Evolutionary conservation across 92 coral and sea anemone species (phyloP).

Genomic region (Phenganax stokvisi): DNA sequence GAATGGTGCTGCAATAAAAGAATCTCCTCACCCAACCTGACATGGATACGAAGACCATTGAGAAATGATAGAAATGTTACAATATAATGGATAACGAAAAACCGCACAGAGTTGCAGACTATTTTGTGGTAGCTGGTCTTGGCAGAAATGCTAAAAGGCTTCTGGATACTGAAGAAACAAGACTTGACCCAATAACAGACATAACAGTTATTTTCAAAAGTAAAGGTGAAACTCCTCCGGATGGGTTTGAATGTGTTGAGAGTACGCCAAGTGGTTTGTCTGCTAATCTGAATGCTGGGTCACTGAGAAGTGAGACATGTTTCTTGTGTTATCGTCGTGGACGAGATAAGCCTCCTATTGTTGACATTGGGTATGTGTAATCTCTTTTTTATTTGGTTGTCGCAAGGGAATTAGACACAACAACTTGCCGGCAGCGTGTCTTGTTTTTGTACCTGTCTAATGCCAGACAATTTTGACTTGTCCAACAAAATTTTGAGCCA

Average conservation of each 20-base stretch:
- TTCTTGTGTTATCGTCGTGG: conserved; percentile 80
- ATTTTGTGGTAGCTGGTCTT: conserved; percentile 96
- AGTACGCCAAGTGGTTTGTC: conserved; percentile 85
- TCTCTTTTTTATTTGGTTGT: neutral
- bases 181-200: conserved; percentile 93
- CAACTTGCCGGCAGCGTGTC: neutral
- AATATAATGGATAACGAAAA: conserved; percentile 79
- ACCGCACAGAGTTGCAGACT: conserved; percentile 96
- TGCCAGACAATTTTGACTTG: neutral
- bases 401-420: neutral
- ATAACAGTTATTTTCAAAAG: conserved; percentile 88
- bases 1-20: neutral
- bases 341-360: conserved; percentile 86
- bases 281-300: conserved; percentile 91
- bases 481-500: neutral
- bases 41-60: neutral
- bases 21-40: neutral
- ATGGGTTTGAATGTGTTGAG: conserved; percentile 73
- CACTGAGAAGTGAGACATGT: conserved; percentile 86
- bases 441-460: neutral
- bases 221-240: conserved; percentile 76
- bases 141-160: conserved; percentile 65
- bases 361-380: conserved; percentile 82
- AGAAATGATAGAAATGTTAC: conserved; percentile 42
- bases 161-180: conserved; percentile 52